These are phyloP conservation scores for Sphecodes monilicornis DNA, from an alignment of 2,888 invertebrate species.

Conservation along the genomic window DNA sequence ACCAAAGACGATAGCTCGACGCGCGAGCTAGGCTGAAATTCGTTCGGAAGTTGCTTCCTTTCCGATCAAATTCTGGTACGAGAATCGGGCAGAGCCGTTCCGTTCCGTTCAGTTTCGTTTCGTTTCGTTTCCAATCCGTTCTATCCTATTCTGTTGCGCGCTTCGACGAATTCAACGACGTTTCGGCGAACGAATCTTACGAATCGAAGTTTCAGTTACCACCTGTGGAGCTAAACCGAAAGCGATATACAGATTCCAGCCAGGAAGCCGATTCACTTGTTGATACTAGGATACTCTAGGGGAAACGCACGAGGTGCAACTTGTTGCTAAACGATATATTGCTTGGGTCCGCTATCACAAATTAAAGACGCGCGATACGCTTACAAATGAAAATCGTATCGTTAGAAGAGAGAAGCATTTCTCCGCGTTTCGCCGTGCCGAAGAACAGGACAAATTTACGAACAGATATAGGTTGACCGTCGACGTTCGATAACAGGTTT, in stretches of 20 bases:
- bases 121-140: neutral
- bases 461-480: neutral
- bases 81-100: neutral
- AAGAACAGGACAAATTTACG: neutral
- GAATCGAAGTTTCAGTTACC: slow-evolving; percentile 68
- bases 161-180: neutral
- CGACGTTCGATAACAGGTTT: slow-evolving; percentile 1
- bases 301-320: slow-evolving; percentile 74
- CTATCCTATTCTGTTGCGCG: neutral
- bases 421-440: neutral
- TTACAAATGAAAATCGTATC: neutral
- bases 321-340: slow-evolving; percentile 75
- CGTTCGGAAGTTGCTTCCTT: neutral
- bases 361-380: neutral
- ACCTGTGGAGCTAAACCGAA: slow-evolving; percentile 78
- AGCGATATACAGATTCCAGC: slow-evolving; percentile 78
- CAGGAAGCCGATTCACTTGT: slow-evolving; percentile 78
- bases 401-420: neutral
- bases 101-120: neutral
- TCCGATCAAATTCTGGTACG: neutral
- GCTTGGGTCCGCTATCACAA: neutral
- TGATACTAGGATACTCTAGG: slow-evolving; percentile 78
- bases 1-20: neutral
- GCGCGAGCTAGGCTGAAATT: neutral
- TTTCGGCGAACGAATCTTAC: neutral